These are phyloP conservation scores for Oreochromis spilurus DNA, from an alignment of 2,113 vertebrate species.

Conservation along the genomic window DNA sequence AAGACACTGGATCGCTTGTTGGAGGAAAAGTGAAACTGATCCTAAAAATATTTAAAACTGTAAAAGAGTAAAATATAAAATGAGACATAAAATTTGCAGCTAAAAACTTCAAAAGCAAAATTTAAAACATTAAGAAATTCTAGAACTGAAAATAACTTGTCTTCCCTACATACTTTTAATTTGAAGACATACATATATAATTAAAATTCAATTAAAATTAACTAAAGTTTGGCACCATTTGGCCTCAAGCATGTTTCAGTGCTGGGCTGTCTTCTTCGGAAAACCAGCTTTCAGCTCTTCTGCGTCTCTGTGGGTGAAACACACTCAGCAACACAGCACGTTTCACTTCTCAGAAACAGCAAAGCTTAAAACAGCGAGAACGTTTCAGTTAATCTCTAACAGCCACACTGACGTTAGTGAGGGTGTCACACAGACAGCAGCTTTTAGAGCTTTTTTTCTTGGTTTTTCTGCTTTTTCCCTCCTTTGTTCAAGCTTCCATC, in stretches of 20 bases:
- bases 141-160: no score
- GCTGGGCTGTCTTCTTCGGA: background rate
- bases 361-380: background rate
- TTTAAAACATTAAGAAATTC: no score
- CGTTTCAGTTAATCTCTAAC: accelerated
- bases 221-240: background rate
- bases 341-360: background rate
- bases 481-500: background rate
- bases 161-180: no score
- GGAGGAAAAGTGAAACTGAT: background rate
- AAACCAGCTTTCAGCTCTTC: background rate
- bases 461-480: background rate
- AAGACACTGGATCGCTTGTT: accelerated
- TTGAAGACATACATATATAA: background rate
- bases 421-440: accelerated
- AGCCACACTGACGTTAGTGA: accelerated
- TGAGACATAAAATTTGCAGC: background rate
- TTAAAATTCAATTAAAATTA: accelerated
- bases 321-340: background rate
- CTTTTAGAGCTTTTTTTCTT: background rate
- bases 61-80: background rate
- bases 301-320: background rate
- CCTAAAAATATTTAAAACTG: accelerated
- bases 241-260: background rate
- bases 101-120: background rate